Evolutionary conservation across 2,113 vertebrate genomes (phyloP).

Genomic region (Neomonachus schauinslandi): DNA sequence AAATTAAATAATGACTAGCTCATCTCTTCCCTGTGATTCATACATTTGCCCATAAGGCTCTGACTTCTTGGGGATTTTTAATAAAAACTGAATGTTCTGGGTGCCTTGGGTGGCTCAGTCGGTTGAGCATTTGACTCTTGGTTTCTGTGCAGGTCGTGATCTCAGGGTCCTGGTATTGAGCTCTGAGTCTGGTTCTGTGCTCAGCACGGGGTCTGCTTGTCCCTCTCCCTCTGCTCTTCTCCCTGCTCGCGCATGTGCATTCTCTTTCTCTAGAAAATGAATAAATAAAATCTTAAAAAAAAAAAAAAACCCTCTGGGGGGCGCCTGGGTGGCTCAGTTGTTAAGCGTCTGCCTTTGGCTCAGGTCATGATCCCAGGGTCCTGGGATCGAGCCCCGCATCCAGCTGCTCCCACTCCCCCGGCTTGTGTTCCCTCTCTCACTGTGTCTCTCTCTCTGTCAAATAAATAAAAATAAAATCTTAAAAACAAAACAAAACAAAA

Average conservation of each 20-base stretch:
- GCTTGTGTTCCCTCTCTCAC: too few relatives aligned
- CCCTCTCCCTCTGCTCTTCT: neutral
- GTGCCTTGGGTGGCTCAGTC: neutral
- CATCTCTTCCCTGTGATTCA: conserved; percentile 30
- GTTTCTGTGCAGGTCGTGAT: neutral
- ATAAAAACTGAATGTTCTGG: conserved; percentile 23
- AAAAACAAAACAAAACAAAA: neutral
- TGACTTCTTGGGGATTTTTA: conserved; percentile 51
- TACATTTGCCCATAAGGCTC: neutral
- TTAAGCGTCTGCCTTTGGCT: too few relatives aligned
- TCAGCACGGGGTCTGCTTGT: neutral
- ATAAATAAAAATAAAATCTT: neutral
- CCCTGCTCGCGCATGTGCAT: neutral
- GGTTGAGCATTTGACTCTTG: neutral
- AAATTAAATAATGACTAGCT: conserved; percentile 34
- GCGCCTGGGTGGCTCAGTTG: too few relatives aligned
- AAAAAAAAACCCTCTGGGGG: too few relatives aligned
- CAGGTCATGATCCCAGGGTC: too few relatives aligned
- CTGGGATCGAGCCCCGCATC: too few relatives aligned
- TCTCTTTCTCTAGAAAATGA: neutral
- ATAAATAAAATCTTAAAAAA: neutral
- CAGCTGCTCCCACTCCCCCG: too few relatives aligned
- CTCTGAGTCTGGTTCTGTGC: neutral
- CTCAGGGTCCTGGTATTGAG: neutral
- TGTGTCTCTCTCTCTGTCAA: neutral